Conservation (phyloP, 2,797 vertebrate species). For the Cyclopterus lumpus region DNA sequence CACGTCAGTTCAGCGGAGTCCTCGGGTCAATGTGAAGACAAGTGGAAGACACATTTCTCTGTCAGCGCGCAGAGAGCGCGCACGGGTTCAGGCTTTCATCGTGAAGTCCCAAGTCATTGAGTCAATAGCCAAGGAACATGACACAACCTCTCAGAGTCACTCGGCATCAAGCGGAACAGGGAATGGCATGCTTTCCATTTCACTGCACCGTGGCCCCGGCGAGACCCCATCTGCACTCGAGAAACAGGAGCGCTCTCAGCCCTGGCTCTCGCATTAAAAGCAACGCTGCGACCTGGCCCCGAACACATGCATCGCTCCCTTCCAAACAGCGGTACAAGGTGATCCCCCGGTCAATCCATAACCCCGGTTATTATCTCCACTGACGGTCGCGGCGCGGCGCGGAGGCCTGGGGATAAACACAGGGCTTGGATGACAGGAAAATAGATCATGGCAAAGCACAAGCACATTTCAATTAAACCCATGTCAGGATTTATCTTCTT, state of each 20-base stretch:
- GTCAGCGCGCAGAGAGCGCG: conserved; percentile 85
- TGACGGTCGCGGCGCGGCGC: conserved; percentile 20
- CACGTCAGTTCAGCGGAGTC: conserved; percentile 68
- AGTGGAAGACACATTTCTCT: conserved; percentile 80
- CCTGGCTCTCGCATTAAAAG: conserved; percentile 74
- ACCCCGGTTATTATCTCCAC: conserved; percentile 64
- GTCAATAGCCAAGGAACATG: conserved; percentile 94
- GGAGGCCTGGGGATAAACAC: conserved; percentile 49
- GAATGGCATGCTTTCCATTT: conserved; percentile 91
- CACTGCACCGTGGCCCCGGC: conserved; percentile 86
- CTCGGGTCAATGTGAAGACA: conserved; percentile 78
- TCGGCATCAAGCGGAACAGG: conserved; percentile 88
- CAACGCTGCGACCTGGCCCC: conserved; percentile 65
- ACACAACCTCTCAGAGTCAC: conserved; percentile 94
- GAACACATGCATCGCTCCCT: conserved; percentile 75
- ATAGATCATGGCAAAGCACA: conserved; percentile 66
- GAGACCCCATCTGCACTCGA: conserved; percentile 86
- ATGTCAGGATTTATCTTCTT: conserved; percentile 66
- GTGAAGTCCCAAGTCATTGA: conserved; percentile 91
- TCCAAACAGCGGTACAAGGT: conserved; percentile 56
- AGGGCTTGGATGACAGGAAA: conserved; percentile 58
- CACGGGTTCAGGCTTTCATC: conserved; percentile 87
- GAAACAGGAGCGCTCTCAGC: conserved; percentile 87
- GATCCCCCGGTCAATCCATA: conserved; percentile 71
- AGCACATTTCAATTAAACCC: conserved; percentile 64